Conservation (phyloP, 2,113 vertebrate species). For the Saiga tatarica region DNA sequence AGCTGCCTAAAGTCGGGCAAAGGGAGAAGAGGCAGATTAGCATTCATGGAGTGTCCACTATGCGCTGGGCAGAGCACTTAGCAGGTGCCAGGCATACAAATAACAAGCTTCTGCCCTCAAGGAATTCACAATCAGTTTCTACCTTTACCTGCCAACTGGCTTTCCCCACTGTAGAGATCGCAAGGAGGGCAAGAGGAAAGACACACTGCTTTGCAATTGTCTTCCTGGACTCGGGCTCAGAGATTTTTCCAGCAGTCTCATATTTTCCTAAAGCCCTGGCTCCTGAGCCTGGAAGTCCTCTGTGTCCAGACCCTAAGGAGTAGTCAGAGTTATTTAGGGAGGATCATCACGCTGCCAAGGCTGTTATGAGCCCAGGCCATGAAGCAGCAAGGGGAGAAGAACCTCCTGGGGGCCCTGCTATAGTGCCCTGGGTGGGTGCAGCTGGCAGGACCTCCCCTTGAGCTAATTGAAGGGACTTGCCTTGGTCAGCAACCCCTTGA, state of each 20-base stretch:
- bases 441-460: background rate
- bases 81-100: background rate
- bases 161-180: background rate
- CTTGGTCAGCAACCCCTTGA: background rate
- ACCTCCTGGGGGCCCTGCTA: background rate
- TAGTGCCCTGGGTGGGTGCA: background rate
- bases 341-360: background rate
- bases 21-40: background rate
- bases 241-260: background rate
- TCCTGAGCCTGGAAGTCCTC: background rate
- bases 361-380: background rate
- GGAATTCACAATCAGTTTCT: conserved; percentile 1
- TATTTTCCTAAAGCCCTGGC: background rate
- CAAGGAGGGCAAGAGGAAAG: background rate
- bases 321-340: background rate
- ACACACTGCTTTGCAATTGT: background rate
- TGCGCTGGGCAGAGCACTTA: background rate
- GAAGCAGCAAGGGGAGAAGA: background rate
- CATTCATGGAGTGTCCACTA: background rate
- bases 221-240: background rate
- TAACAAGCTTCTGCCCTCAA: conserved; percentile 29
- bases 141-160: background rate
- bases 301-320: background rate
- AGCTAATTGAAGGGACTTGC: background rate
- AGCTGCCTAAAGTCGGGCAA: background rate